Percentiles rank a stretch among this genome's conserved stretches.
phyloP scores from a whole-genome alignment of 2,113 vertebrate genomes.

The Psettodes erumei region DNA sequence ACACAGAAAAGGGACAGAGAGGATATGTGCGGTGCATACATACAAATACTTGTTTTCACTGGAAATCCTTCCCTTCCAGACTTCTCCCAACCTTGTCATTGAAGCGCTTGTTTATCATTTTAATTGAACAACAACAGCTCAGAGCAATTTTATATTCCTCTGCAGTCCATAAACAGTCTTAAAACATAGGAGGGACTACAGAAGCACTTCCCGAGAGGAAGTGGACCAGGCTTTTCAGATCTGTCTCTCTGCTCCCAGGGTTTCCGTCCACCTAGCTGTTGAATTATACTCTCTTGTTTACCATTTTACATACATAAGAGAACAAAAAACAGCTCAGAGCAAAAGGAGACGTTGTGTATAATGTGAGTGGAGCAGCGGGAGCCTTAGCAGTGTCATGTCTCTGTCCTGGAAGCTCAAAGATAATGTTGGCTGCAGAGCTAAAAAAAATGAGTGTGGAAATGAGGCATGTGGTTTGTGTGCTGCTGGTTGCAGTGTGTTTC shows the following conservation, averaged over 20 bases:
- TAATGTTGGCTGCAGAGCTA: constrained; percentile 40
- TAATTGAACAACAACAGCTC: constrained; percentile 57
- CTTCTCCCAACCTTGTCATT: background rate
- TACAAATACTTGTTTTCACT: constrained; percentile 1
- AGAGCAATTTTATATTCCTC: constrained; percentile 35
- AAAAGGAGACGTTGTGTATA: constrained; percentile 57
- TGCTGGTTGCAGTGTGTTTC: constrained; percentile 18
- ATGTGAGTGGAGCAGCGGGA: constrained; percentile 61
- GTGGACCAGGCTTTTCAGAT: constrained; percentile 47
- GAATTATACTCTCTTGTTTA: constrained; percentile 72
- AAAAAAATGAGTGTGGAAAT: constrained; percentile 47
- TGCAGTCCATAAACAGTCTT: constrained; percentile 31
- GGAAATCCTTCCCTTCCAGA: background rate
- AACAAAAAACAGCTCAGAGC: constrained; percentile 73
- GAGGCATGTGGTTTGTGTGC: constrained; percentile 51
- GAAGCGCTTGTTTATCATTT: constrained; percentile 41
- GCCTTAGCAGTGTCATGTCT: constrained; percentile 57
- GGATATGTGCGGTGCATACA: constrained; percentile 14
- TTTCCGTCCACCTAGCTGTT: constrained; percentile 50
- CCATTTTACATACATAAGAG: constrained; percentile 65
- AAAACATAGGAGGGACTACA: constrained; percentile 35
- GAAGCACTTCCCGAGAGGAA: constrained; percentile 43
- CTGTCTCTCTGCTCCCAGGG: constrained; percentile 58
- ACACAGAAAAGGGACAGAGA: constrained; percentile 7
- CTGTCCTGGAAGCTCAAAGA: constrained; percentile 66